A percentile compares a stretch with the other conserved stretches of the same genome.
Conservation (phyloP, 2,888 invertebrate genomes). For the Meteorus colon region DNA sequence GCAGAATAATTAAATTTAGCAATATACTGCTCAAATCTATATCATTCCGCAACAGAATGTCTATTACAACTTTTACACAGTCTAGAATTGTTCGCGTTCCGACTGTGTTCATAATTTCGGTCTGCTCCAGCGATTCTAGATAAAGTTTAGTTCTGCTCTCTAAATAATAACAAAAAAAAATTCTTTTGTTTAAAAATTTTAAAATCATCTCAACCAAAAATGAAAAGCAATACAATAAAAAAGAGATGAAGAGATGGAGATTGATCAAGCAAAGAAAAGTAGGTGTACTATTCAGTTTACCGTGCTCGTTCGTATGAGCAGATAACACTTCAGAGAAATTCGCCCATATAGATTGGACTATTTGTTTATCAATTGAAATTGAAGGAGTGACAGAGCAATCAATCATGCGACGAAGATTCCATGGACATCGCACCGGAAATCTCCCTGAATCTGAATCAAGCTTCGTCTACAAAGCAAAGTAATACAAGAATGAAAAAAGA, state of each 20-base stretch:
- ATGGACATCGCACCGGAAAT: background rate
- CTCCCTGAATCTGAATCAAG: background rate
- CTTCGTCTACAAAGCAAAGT: background rate
- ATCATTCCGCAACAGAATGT: background rate
- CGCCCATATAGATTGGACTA: background rate
- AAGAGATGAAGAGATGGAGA: background rate
- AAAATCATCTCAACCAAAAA: background rate
- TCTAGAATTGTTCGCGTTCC: background rate
- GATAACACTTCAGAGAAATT: background rate
- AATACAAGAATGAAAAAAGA: background rate
- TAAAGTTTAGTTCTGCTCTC: background rate
- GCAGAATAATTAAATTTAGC: background rate
- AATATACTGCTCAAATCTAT: background rate
- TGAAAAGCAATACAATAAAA: background rate
- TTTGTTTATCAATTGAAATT: background rate
- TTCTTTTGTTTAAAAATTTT: background rate
- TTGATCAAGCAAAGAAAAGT: too few relatives aligned
- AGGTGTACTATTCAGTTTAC: background rate
- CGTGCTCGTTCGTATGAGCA: background rate
- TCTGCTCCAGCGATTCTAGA: background rate
- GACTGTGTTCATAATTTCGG: background rate
- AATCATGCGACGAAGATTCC: background rate
- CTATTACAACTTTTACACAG: background rate
- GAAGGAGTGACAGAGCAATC: background rate
- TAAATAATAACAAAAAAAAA: background rate